Evolutionary conservation across 2,888 invertebrate species (phyloP), one percentile per base, ranked within the genome.

Genomic region (Stegophylla sp.): DNA sequence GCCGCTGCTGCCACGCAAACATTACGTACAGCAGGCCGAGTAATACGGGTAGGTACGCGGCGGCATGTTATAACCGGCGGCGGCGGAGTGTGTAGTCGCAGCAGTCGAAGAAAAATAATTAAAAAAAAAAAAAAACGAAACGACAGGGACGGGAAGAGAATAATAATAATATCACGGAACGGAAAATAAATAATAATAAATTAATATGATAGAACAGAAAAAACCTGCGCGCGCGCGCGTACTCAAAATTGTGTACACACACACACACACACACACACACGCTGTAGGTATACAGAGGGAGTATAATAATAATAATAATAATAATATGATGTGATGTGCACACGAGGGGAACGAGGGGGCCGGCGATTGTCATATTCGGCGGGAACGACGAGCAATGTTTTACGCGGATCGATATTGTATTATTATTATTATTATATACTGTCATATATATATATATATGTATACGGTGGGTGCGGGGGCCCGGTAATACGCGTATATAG

Each of bases 321-420:
- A n/a, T n/a, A n/a, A n/a, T n/a, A n/a, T n/a, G n/a, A 34, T 34
- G 34, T 34, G 34, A n/a, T 34, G 34, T 34, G 34, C 7, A 7
- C 34, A 34, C 45, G 45, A 13, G 13, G 45, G 45, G 45, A 45
- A 45, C 45, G 45, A 4, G 45, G 2, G 12, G 45, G 45, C 45
- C 7, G 12, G 45, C 45, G 45, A 28, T 20, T 71, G 20, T 41
- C n/a, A 34, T 56, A n/a, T 53, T 41, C 59, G 45, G 20, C 59
- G 45, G 20, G 5, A 53, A 5, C 28, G 45, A 26, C 41, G 34
- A 15, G 15, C 15, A 56, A 59, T 69, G 3, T 3, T 34, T n/a
- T 12, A n/a, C 20, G 13, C 41, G 34, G 71, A 71, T 71, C 71
- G 20, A 71, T 71, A 67, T 53, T 34, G n/a, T n/a, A n/a, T n/a